Evolutionary conservation across 2,888 invertebrate genomes (phyloP), one percentile per base, ranked within the genome.

Genomic region (Galerucella calmariensis): DNA sequence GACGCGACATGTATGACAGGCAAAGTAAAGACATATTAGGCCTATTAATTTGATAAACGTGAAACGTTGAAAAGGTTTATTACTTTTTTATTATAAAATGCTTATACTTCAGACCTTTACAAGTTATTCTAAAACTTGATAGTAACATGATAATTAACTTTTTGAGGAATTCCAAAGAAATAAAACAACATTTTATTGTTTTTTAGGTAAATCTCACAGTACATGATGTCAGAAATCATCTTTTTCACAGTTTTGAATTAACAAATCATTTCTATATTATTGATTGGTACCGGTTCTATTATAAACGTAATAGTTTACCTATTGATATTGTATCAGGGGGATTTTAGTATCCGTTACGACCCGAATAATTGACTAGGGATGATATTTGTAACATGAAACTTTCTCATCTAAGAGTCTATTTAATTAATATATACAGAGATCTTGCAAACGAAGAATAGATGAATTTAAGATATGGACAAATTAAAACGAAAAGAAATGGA

Each of bases 1-100:
- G 82, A 83, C 77, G 77, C 70, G 76, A 78, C 81, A 80, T 78
- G 82, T 80, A 80, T 81, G 82, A 80, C 80, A 79, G 79, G 66
- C 75, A 76, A 79, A 78, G 76, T 61, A 67, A 61, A 66, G 75
- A 73, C 71, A 72, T 80, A 81, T 81, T 77, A 78, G 75, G 8
- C 67, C 77, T 73, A 80, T 81, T 79, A 81, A 75, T 79, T 74
- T 75, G 48, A 69, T 46, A 61, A 67, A 73, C 72, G 56, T 66
- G 67, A 56, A 8, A 56, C 16, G 65, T 61, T 56, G 58, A 35
- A 10, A 35, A 24, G 56, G 53, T 61, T 35, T 61, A 35, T 35
- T 35, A 61, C 27, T 61, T 61, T 61, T 61, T 16, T 56, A 56
- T 20, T 56, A 20, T 56, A 10, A 56, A 20, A 56, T 10, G 20